These are phyloP conservation scores for Podarcis siculus DNA, from an alignment of 2,797 vertebrate species.

Conservation along the genomic window DNA sequence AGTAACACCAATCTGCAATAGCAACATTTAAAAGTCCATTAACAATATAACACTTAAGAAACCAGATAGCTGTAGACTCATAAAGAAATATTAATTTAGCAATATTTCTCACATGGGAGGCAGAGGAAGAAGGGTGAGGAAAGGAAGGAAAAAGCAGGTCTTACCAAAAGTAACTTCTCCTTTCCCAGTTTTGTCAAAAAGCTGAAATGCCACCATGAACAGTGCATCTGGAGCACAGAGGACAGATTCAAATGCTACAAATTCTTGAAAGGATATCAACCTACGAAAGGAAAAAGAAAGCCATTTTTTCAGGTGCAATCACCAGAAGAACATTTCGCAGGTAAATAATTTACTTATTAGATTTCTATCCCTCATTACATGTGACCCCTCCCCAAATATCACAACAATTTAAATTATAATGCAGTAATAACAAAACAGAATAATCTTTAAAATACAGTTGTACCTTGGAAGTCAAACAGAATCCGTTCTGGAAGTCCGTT, in stretches of 20 bases:
- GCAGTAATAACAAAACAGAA: too few species aligned
- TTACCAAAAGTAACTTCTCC: conserved; percentile 84
- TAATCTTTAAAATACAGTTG: too few species aligned
- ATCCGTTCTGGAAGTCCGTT: too few species aligned
- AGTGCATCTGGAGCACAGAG: conserved; percentile 87
- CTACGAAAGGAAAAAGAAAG: conserved; percentile 73
- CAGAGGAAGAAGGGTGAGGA: not conserved
- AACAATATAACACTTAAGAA: not conserved
- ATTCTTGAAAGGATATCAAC: conserved; percentile 90
- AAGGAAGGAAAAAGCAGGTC: not conserved
- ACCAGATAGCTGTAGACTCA: not conserved
- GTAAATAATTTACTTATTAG: not conserved
- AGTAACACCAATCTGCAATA: not conserved
- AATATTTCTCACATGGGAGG: not conserved
- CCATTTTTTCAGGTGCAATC: not conserved
- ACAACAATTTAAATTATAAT: too few species aligned
- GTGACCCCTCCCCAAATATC: too few species aligned
- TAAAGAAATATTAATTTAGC: not conserved
- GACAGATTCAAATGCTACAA: conserved; percentile 88
- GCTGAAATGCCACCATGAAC: conserved; percentile 89
- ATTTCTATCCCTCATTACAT: too few species aligned
- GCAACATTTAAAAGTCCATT: too few species aligned
- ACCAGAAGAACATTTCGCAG: not conserved
- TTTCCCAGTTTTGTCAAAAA: conserved; percentile 89
- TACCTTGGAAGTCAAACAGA: too few species aligned